A percentile compares a stretch with the other conserved stretches of the same genome.
Conservation (phyloP, 2,113 vertebrate species). For the Stigmatopora argus region DNA sequence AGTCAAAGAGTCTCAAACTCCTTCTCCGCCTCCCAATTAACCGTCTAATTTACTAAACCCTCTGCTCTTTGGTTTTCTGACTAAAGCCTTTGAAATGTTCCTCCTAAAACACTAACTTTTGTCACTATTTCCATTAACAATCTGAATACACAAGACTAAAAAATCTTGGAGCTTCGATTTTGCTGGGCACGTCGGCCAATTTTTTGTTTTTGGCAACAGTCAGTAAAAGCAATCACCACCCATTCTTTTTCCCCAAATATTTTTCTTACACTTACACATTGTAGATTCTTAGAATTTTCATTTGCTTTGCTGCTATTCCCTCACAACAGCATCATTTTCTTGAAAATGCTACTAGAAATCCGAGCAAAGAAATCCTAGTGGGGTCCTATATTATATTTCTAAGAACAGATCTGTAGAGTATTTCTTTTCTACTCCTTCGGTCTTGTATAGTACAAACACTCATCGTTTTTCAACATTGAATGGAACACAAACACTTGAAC, state of each 20-base stretch:
- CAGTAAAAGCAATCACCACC: not conserved
- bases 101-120: not conserved
- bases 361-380: not conserved
- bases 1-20: conserved; percentile 25
- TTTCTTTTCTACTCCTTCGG: not conserved
- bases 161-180: conserved; percentile 1
- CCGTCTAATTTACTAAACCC: conserved; percentile 31
- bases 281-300: no score
- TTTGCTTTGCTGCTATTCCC: no score
- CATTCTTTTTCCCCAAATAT: not conserved
- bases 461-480: conserved; percentile 5
- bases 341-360: no score
- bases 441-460: not conserved
- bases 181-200: not conserved
- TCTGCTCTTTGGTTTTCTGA: not conserved
- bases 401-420: not conserved
- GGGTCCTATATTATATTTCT: not conserved
- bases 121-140: no score
- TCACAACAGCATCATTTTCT: no score
- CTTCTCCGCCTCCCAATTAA: conserved; percentile 1
- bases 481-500: not conserved
- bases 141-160: not conserved
- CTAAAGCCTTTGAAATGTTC: conserved; percentile 1
- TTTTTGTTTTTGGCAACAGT: conserved; percentile 5
- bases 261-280: not conserved